phyloP scores from a whole-genome alignment of 2,113 vertebrate genomes.

The human region GRCh38 chr6:153377001-153377500 shows the following conservation, averaged over 20 bases:
- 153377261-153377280: background rate
- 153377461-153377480: background rate
- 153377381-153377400: background rate
- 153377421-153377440: background rate
- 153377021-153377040: background rate
- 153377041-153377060: background rate
- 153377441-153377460: background rate
- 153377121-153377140: background rate
- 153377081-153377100: background rate
- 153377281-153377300: background rate
- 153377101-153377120: background rate
- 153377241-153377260: background rate
- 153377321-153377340: background rate
- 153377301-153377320: background rate
- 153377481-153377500: background rate
- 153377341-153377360: background rate
- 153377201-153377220: background rate
- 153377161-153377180: background rate
- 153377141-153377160: background rate
- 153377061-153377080: background rate
- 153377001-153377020: background rate
- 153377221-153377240: background rate
- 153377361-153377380: background rate
- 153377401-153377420: background rate
- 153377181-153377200: background rate